phyloP scores from a whole-genome alignment of 2,113 vertebrate species.

The Psophia crepitans region DNA sequence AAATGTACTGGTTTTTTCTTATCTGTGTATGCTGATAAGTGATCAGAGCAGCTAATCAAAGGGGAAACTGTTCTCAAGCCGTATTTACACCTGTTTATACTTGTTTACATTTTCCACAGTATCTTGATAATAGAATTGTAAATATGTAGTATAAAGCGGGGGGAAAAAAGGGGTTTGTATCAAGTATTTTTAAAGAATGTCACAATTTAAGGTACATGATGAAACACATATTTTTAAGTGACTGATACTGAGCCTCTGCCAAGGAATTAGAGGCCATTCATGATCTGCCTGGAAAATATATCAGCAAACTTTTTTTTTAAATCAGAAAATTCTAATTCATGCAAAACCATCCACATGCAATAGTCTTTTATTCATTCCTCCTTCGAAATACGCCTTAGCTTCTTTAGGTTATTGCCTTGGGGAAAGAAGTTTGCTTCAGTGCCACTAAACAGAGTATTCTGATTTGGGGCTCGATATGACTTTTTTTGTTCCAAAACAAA shows the following conservation, averaged over 20 bases:
- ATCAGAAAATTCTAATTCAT: background rate
- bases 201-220: background rate
- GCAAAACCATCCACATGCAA: background rate
- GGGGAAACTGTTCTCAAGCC: background rate
- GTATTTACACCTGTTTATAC: background rate
- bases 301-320: background rate
- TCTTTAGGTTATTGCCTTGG: background rate
- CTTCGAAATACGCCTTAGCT: background rate
- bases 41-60: background rate
- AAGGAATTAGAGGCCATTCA: background rate
- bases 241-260: background rate
- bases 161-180: constrained; percentile 22
- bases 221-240: background rate
- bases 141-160: constrained; percentile 48
- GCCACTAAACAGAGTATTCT: background rate
- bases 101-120: constrained; percentile 47
- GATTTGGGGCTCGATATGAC: background rate
- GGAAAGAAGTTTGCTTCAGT: background rate
- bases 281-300: background rate
- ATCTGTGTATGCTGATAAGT: background rate
- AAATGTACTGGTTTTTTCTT: background rate
- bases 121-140: constrained; percentile 27
- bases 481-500: background rate
- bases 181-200: constrained; percentile 1
- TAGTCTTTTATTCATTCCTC: background rate